Evolutionary conservation across 2,888 invertebrate genomes (phyloP), one percentile per base, ranked within the genome.

Genomic region (Caenorhabditis auriculariae): DNA sequence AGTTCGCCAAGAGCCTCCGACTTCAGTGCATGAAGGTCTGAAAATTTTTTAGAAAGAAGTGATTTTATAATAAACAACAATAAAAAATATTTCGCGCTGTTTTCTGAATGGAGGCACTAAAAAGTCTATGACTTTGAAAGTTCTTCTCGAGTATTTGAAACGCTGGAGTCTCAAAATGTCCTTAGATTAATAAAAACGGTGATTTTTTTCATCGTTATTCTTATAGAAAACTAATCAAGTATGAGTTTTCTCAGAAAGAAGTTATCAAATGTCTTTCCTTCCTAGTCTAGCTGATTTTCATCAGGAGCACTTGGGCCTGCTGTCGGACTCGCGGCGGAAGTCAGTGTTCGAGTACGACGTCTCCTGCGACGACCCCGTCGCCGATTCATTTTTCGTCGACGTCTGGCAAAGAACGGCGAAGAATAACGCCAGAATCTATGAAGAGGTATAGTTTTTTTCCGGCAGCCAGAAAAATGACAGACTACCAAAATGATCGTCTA

Each of bases 401-500:
- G 83, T 89, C 4, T 96, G 95, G 94, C 86, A 89, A 69, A 86
- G 87, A 45, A 89, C 87, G 5, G 92, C 95, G 0, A 86, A 85
- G 43, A 84, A 85, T 35, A 98, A 98, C 82, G 93, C 95, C 0
- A 87, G 89, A 64, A 87, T 93, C 45, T 96, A 89, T 83, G 94
- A 95, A 80, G 88, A 91, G 85, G 88, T 88, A 53, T 47, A 61
- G 15, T 6, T 23, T 45, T 41, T 39, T 26, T n/a, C n/a, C n/a
- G n/a, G n/a, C n/a, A n/a, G n/a, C n/a, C n/a, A n/a, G n/a, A n/a
- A n/a, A n/a, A n/a, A n/a, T n/a, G n/a, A n/a, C n/a, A n/a, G n/a
- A n/a, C n/a, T n/a, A n/a, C n/a, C n/a, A n/a, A n/a, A n/a, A n/a
- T n/a, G n/a, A n/a, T n/a, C n/a, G n/a, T n/a, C n/a, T n/a, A n/a